A percentile compares a stretch with the other conserved stretches of the same genome.
Conservation (phyloP, 2,797 vertebrate species). For the Antennarius maculatus region DNA sequence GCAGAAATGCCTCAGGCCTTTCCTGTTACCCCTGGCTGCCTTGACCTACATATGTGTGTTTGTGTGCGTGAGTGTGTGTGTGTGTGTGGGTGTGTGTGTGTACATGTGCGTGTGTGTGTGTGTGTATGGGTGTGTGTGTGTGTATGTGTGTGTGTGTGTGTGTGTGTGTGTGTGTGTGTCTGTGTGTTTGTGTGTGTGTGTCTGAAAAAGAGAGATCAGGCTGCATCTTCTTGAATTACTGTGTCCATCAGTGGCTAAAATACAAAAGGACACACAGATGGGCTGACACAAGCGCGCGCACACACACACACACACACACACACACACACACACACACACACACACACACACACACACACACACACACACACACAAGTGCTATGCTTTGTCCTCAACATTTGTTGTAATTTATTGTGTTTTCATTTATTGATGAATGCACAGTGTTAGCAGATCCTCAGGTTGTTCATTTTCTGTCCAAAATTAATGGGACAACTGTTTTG, state of each 20-base stretch:
- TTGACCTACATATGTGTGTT: conserved; percentile 83
- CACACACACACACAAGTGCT: background rate
- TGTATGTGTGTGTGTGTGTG: conserved; percentile 59
- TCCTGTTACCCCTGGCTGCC: conserved; percentile 79
- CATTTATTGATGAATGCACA: background rate
- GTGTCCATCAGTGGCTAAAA: conserved; percentile 48
- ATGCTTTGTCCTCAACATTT: too few relatives aligned
- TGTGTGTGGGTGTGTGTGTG: conserved; percentile 42
- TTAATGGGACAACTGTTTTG: background rate
- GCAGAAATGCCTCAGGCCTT: conserved; percentile 81
- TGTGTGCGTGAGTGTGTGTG: conserved; percentile 63
- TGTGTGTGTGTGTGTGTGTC: conserved; percentile 41
- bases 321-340: too few relatives aligned
- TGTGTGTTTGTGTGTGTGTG: conserved; percentile 63
- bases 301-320: background rate
- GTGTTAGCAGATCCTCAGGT: background rate
- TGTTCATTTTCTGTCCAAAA: background rate
- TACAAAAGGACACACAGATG: conserved; percentile 24
- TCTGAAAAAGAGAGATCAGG: conserved; percentile 17
- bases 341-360: background rate
- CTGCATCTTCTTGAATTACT: conserved; percentile 33
- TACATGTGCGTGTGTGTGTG: conserved; percentile 37
- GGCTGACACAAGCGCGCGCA: conserved; percentile 9
- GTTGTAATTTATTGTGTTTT: background rate
- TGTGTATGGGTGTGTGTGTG: conserved; percentile 54